Evolutionary conservation across 2,797 vertebrate species (phyloP).

Genomic region (Pantherophis alleghaniensis): DNA sequence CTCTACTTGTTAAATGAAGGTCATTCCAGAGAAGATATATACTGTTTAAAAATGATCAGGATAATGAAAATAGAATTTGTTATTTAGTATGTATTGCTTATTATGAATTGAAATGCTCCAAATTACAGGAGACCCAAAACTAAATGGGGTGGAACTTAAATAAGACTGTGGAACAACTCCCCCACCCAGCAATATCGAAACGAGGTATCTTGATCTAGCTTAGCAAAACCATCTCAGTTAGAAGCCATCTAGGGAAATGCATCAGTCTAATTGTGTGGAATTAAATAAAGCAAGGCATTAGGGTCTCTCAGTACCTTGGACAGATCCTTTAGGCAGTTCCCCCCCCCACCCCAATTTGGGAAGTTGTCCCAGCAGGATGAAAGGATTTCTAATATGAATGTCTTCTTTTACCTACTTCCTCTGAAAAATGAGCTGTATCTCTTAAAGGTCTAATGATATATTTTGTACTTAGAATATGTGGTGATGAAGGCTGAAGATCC

Average conservation of each 20-base stretch:
- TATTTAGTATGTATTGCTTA: background rate
- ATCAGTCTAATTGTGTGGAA: background rate
- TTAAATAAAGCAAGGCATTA: background rate
- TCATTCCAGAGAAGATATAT: conserved; percentile 2
- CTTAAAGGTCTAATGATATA: background rate
- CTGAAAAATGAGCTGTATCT: conserved; percentile 20
- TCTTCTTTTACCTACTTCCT: conserved; percentile 21
- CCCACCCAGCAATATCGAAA: background rate
- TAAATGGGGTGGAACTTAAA: background rate
- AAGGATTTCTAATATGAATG: background rate
- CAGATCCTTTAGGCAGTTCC: background rate
- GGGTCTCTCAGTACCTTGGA: background rate
- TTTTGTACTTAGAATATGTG: background rate
- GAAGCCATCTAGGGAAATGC: background rate
- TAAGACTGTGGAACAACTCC: background rate
- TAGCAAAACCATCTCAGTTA: background rate
- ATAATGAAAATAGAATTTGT: background rate
- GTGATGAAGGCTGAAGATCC: background rate
- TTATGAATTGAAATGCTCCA: background rate
- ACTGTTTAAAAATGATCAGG: background rate
- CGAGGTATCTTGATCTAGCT: background rate
- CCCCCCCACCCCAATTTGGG: background rate
- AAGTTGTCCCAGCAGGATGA: background rate
- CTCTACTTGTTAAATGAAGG: conserved; percentile 19
- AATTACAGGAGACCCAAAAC: background rate